Evolutionary conservation across 2,888 invertebrate species (phyloP), one percentile per base, ranked within the genome.

Genomic region (Drosophila trichaetosa): DNA sequence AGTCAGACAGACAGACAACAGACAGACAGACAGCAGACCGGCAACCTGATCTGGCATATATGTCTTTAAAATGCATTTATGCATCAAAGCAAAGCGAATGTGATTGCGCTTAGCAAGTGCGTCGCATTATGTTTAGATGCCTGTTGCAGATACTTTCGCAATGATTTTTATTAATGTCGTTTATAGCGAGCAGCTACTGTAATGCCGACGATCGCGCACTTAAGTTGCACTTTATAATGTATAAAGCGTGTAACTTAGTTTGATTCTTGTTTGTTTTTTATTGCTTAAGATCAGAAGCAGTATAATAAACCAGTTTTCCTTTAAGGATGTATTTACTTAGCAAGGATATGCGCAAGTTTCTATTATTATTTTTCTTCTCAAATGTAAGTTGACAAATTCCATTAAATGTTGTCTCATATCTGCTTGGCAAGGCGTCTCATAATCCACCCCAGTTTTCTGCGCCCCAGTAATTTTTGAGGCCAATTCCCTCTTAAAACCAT

Each of bases 121-220:
- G 38, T 24, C 4, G n/a, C 33, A 18, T 24, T 71, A 36, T 46
- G 48, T 36, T n/a, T 75, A 80, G 79, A 79, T 68, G 79, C 81
- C 73, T 82, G 78, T 81, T 87, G 76, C 46, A 71, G 90, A 90
- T 88, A 87, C 80, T 83, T 83, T 89, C 81, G 89, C 90, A 90
- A 90, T 89, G 88, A 89, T 89, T 91, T 46, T 91, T 91, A 91
- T 91, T 91, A 90, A 86, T 90, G 87, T 90, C 83, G 82, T 81
- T 86, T 87, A 87, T 90, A 85, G 82, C 73, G 82, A 87, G 89
- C 54, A 57, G 40, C 64, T 67, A 63, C 67, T 69, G 57, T 31
- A 31, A 2, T 21, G 21, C 11, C n/a, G 31, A 24, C 24, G 21
- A 24, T 24, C 21, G 46, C 16, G 8, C 21, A 24, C 46, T 24